Percentiles rank a stretch among this genome's conserved stretches.
Conservation (phyloP, 1,140 invertebrate genomes). For the Sycobia sp. region DNA sequence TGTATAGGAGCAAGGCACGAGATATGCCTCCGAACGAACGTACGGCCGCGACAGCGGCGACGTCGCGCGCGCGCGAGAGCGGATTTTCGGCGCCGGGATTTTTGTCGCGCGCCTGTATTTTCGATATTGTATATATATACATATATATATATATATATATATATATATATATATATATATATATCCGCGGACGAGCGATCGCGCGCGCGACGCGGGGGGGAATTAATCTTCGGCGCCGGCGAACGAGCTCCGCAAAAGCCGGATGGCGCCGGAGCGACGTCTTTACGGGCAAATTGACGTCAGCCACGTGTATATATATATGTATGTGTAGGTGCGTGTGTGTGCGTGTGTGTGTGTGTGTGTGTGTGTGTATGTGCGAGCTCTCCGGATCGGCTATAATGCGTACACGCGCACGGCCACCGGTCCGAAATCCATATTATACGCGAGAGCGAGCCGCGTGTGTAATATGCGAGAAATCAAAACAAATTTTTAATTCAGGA, state of each 20-base stretch:
- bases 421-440: conserved; percentile 5
- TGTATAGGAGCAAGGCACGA: too few species aligned
- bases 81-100: neutral
- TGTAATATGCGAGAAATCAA: too few species aligned
- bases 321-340: too few species aligned
- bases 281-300: conserved; percentile 40
- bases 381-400: too few species aligned
- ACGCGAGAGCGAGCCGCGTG: conserved; percentile 3
- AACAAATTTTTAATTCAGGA: conserved; percentile 42
- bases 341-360: too few species aligned
- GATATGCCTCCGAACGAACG: too few species aligned
- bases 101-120: neutral
- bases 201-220: conserved; percentile 8
- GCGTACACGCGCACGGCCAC: neutral
- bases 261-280: conserved; percentile 45
- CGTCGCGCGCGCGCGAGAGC: neutral
- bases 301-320: too few species aligned
- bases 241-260: conserved; percentile 11
- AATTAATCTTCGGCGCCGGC: conserved; percentile 14
- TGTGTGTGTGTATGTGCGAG: too few species aligned
- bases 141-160: too few species aligned
- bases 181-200: conserved; percentile 10
- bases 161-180: too few species aligned
- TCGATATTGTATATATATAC: too few species aligned
- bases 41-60: too few species aligned